phyloP scores from a whole-genome alignment of 1,140 invertebrate genomes.

The Drosophila arawakana region DNA sequence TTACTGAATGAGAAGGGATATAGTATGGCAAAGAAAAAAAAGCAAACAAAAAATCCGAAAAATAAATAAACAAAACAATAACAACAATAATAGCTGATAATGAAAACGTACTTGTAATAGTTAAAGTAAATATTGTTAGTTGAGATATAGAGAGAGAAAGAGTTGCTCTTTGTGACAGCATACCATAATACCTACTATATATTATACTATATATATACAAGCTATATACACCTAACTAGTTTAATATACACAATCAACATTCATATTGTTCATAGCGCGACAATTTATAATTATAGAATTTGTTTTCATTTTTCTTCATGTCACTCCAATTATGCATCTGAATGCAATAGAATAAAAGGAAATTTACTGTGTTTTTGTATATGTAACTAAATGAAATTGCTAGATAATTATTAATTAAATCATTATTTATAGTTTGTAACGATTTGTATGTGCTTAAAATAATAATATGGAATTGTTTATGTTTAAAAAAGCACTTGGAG shows the following conservation, averaged over 20 bases:
- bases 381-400: constrained; percentile 78
- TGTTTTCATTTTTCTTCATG: constrained; percentile 71
- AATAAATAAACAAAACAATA: constrained; percentile 65
- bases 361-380: constrained; percentile 64
- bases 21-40: too few relatives aligned
- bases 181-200: constrained; percentile 56
- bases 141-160: constrained; percentile 34
- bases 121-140: constrained; percentile 76
- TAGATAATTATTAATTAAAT: constrained; percentile 70
- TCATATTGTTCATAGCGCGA: constrained; percentile 62
- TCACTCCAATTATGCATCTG: constrained; percentile 81
- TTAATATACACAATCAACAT: constrained; percentile 68
- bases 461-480: constrained; percentile 64
- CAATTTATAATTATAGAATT: constrained; percentile 49
- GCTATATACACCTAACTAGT: constrained; percentile 69
- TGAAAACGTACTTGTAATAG: constrained; percentile 78
- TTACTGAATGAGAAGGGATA: constrained; percentile 57
- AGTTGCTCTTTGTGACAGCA: constrained; percentile 64
- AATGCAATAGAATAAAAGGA: constrained; percentile 68
- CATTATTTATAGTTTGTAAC: constrained; percentile 62
- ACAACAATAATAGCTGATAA: constrained; percentile 82
- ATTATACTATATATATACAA: constrained; percentile 45
- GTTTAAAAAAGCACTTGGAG: constrained; percentile 43
- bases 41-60: too few relatives aligned
- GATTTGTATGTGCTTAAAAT: constrained; percentile 39